These are phyloP conservation scores for Rattus rattus DNA, from an alignment of 2,113 vertebrate genomes.

Conservation along the genomic window DNA sequence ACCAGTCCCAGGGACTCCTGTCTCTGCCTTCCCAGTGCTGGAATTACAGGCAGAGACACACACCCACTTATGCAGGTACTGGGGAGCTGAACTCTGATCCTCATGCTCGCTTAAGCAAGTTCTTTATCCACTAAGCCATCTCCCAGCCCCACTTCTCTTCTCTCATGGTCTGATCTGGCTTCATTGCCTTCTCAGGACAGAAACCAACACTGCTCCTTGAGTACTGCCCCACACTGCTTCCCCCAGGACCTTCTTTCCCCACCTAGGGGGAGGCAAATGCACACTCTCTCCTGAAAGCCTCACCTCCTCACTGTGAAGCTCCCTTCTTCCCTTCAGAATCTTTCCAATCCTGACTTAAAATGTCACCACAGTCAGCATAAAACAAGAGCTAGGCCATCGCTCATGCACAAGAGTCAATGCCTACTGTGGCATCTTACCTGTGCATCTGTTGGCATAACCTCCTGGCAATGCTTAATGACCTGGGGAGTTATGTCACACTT, in stretches of 20 bases:
- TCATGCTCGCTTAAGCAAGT: neutral
- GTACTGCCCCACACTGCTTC: too few relatives aligned
- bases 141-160: neutral
- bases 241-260: neutral
- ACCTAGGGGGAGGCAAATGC: neutral
- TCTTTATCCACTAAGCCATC: neutral
- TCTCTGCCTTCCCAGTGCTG: too few relatives aligned
- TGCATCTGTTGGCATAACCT: accelerated
- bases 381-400: neutral
- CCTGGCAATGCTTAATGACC: neutral
- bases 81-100: neutral
- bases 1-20: too few relatives aligned
- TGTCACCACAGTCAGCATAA: neutral
- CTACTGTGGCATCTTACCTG: neutral
- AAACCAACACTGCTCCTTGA: neutral
- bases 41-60: neutral
- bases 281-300: neutral
- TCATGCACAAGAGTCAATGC: neutral
- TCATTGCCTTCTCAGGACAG: neutral
- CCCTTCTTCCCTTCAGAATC: neutral
- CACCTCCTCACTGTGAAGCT: neutral
- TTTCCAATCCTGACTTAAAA: neutral
- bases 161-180: neutral
- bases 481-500: neutral
- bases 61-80: neutral